Conservation (phyloP, 2,888 invertebrate genomes). For the Eubasilissa splendida region DNA sequence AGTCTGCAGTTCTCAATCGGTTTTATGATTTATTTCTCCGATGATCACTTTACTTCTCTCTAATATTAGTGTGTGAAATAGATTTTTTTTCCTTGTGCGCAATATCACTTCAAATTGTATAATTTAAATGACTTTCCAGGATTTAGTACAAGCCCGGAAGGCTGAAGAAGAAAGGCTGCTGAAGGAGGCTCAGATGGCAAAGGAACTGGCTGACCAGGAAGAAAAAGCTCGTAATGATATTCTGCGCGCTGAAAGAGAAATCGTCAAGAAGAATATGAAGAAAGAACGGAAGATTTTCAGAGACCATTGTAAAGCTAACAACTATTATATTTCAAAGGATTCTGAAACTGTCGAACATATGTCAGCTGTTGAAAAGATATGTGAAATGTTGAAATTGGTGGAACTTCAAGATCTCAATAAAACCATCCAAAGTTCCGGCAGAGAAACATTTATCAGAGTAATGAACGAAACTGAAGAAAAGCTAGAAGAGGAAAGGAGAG, state of each 20-base stretch:
- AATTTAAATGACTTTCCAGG: slow-evolving; percentile 63
- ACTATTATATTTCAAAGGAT: slow-evolving; percentile 84
- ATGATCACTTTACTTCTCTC: neutral
- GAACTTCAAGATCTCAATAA: slow-evolving; percentile 86
- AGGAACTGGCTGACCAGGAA: slow-evolving; percentile 85
- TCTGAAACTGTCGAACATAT: slow-evolving; percentile 85
- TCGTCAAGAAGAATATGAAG: slow-evolving; percentile 87
- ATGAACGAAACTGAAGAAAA: slow-evolving; percentile 82
- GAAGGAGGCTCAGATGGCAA: slow-evolving; percentile 81
- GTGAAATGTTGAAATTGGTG: slow-evolving; percentile 81
- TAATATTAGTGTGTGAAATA: neutral
- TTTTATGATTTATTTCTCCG: neutral
- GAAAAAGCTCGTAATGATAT: slow-evolving; percentile 87
- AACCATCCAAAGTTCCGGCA: slow-evolving; percentile 64
- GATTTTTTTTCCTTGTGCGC: neutral
- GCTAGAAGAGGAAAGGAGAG: slow-evolving; percentile 83
- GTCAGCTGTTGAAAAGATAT: slow-evolving; percentile 93
- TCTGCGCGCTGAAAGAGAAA: slow-evolving; percentile 88
- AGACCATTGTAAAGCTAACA: slow-evolving; percentile 84
- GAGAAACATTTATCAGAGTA: slow-evolving; percentile 78
- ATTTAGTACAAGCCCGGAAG: slow-evolving; percentile 85
- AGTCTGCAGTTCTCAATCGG: neutral
- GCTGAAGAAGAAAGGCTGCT: slow-evolving; percentile 87
- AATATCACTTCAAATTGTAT: neutral
- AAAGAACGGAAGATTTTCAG: slow-evolving; percentile 88